Conservation (phyloP, 37 sponge, comb jelly and placozoan species). For the Haliclona indistincta region DNA sequence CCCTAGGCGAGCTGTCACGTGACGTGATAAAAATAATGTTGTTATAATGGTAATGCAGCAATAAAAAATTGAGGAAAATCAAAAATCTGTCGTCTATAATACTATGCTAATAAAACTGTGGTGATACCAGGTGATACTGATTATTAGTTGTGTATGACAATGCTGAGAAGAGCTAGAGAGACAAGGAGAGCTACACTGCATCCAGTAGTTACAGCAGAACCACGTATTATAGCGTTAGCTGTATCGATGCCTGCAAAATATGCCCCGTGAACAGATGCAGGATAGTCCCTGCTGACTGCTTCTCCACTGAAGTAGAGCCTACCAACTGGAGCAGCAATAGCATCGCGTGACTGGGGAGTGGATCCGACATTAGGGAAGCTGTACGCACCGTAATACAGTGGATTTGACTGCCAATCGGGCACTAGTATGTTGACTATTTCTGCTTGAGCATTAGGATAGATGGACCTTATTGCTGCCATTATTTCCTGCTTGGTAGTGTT, state of each 20-base stretch:
- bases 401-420: slow-evolving; percentile 21
- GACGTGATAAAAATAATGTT: too few relatives aligned
- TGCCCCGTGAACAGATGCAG: slow-evolving; percentile 68
- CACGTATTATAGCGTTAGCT: slow-evolving; percentile 37
- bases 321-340: slow-evolving; percentile 33
- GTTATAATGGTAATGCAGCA: too few relatives aligned
- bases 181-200: too few relatives aligned
- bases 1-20: too few relatives aligned
- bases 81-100: too few relatives aligned
- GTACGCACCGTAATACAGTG: slow-evolving; percentile 27
- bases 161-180: too few relatives aligned
- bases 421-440: slow-evolving; percentile 9
- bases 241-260: slow-evolving; percentile 53
- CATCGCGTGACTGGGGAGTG: too few relatives aligned
- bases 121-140: too few relatives aligned
- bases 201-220: too few relatives aligned
- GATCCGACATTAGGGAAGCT: neutral
- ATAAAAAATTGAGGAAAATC: too few relatives aligned
- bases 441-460: neutral
- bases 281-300: slow-evolving; percentile 20
- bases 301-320: slow-evolving; percentile 68
- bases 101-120: too few relatives aligned
- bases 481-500: slow-evolving; percentile 6
- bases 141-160: too few relatives aligned
- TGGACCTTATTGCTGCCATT: neutral